Percentiles rank a stretch among this genome's conserved stretches.
These are phyloP conservation scores for Solen grandis DNA, from an alignment of 1,140 invertebrate genomes.

Conservation along the genomic window DNA sequence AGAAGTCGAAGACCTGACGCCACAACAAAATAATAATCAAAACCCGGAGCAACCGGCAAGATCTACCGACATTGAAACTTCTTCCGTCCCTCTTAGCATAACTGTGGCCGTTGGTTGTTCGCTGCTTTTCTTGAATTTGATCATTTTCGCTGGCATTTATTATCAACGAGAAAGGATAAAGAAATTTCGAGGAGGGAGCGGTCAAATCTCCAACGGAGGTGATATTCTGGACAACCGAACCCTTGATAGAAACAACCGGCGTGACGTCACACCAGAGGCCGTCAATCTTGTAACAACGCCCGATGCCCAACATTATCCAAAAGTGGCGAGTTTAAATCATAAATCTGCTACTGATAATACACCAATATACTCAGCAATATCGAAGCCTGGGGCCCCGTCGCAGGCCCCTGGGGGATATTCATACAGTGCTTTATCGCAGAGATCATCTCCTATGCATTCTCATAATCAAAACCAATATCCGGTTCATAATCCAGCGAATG, in stretches of 20 bases:
- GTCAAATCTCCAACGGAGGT: background rate
- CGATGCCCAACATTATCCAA: background rate
- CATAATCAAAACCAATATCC: slow-evolving; percentile 17
- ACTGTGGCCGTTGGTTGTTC: slow-evolving; percentile 97
- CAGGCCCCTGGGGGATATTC: slow-evolving; percentile 32
- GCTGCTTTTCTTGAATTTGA: slow-evolving; percentile 92
- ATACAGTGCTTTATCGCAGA: slow-evolving; percentile 54
- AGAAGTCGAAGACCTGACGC: background rate
- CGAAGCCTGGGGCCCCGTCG: slow-evolving; percentile 34
- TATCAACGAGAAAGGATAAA: slow-evolving; percentile 91
- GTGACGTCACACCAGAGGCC: background rate
- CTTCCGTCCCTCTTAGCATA: slow-evolving; percentile 79
- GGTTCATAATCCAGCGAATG: background rate
- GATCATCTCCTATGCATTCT: slow-evolving; percentile 53
- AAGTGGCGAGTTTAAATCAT: slow-evolving; percentile 1
- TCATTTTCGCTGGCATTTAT: slow-evolving; percentile 96
- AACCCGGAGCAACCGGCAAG: background rate
- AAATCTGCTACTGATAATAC: slow-evolving; percentile 1
- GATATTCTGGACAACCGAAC: slow-evolving; percentile 6
- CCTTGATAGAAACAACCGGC: background rate
- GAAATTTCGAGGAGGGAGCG: slow-evolving; percentile 46
- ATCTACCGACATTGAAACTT: slow-evolving; percentile 12
- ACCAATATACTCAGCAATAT: slow-evolving; percentile 41
- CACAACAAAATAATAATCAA: too few relatives aligned
- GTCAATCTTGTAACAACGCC: slow-evolving; percentile 8